Percentiles rank a stretch among this genome's conserved stretches.
Evolutionary conservation across 2,888 invertebrate genomes (phyloP).

Genomic region (Dorcus parallelipipedus): DNA sequence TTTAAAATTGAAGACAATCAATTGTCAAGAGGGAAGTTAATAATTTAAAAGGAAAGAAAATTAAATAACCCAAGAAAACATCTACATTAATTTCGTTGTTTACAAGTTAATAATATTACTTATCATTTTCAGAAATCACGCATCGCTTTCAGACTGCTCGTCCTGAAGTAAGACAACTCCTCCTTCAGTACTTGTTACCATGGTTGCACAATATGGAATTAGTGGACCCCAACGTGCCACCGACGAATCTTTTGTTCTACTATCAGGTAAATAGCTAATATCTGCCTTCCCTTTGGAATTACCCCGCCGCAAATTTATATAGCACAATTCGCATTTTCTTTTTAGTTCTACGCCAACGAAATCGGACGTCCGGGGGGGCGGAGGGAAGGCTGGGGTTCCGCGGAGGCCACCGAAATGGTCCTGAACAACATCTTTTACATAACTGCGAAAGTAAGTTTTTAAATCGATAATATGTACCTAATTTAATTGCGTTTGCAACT

Average conservation of each 20-base stretch:
- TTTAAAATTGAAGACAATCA: too few species aligned
- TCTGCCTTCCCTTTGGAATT: neutral
- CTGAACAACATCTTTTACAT: slow-evolving; percentile 98
- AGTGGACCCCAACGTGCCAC: slow-evolving; percentile 95
- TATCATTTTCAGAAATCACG: slow-evolving; percentile 77
- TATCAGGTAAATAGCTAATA: slow-evolving; percentile 68
- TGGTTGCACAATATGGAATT: slow-evolving; percentile 99
- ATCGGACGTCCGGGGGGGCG: slow-evolving; percentile 63
- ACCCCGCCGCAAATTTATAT: neutral
- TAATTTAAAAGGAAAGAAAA: too few species aligned
- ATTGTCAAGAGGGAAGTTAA: too few species aligned
- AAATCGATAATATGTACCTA: neutral
- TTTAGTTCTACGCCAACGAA: slow-evolving; percentile 55
- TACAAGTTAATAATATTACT: slow-evolving; percentile 18
- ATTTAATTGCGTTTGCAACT: too few species aligned
- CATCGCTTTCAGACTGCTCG: slow-evolving; percentile 94
- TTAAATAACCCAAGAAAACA: too few species aligned
- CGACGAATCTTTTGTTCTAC: slow-evolving; percentile 78
- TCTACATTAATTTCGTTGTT: neutral
- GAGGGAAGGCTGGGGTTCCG: slow-evolving; percentile 95
- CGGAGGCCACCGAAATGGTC: slow-evolving; percentile 99
- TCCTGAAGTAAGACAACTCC: slow-evolving; percentile 84
- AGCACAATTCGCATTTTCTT: slow-evolving; percentile 10
- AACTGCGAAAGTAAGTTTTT: slow-evolving; percentile 77
- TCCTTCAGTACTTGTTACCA: slow-evolving; percentile 90